Base-by-base conservation (phyloP, 2,888 invertebrate genomes). In the Hyppa rectilinea region DNA sequence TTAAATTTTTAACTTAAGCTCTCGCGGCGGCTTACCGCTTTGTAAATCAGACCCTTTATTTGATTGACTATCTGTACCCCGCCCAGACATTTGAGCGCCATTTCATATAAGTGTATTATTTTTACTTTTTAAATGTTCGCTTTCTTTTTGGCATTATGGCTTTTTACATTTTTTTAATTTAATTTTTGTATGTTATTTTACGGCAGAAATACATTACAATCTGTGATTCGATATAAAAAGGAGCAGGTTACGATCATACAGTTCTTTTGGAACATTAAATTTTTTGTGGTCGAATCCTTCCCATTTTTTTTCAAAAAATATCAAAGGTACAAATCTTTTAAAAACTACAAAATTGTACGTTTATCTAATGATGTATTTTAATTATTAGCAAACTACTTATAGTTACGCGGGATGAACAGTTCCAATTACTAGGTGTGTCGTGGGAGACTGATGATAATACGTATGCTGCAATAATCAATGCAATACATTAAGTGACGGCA, bases 361-460 rank as follows among this genome's bases (percentile, higher is more conserved):
- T 4, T 6, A 52, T 34, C 9, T 14, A 26, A 53, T 38, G 45
- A 53, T 26, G 12, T 53, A 45, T 71, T 31, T 12, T 31, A 3
- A 43, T 38, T 45, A 45, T 17, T 40, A 63, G 7, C 12, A 29
- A 34, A 14, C 26, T 73, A 49, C 61, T 52, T 52, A 50, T 50
- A 56, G 31, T 26, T 12, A 6, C 17, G 31, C 63, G 43, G 49
- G 55, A 75, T 55, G 23, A 38, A 17, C 31, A 47, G 45, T 45
- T 56, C 23, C 40, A 75, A 75, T 75, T 60, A 50, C 17, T 47
- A 38, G 76, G 52, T 49, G 58, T 75, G 52, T 63, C 40, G 56
- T 62, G 40, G 40, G 31, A 31, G 47, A 26, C 9, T 17, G 38
- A 38, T 34, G 31, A 56, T 38, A 61, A 56, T 36, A 60, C 34